phyloP scores from a whole-genome alignment of 30 jellyfish, hydroid and myxozoan genomes.

The Haliclystus octoradiatus region DNA sequence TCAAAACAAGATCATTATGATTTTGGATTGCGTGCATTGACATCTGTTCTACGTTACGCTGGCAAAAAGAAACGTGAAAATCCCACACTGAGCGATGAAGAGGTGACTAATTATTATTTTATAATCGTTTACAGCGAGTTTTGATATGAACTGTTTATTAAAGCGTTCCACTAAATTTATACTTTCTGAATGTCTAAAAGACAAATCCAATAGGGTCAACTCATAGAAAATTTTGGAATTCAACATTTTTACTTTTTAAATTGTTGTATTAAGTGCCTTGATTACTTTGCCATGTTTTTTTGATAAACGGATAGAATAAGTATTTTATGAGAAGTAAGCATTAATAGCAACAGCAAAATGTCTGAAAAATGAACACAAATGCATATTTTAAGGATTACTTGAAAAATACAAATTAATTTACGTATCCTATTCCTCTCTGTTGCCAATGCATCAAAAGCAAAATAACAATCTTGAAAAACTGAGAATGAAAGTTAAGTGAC shows the following conservation, averaged over 20 bases:
- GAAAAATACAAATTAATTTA: too few species aligned
- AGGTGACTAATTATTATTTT: slow-evolving; percentile 49
- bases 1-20: slow-evolving; percentile 99
- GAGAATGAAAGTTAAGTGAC: too few species aligned
- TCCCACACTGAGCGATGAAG: slow-evolving; percentile 93
- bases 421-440: slow-evolving; percentile 87
- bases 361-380: too few species aligned
- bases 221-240: neutral
- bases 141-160: neutral
- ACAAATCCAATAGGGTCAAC: too few species aligned
- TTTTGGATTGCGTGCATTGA: slow-evolving; percentile 96
- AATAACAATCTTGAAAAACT: too few species aligned
- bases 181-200: neutral
- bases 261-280: too few species aligned
- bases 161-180: neutral
- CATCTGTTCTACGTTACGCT: slow-evolving; percentile 95
- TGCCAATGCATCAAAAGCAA: slow-evolving; percentile 73
- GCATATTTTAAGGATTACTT: too few species aligned
- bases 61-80: slow-evolving; percentile 92
- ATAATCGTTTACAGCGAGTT: neutral
- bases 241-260: neutral
- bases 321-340: too few species aligned
- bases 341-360: too few species aligned
- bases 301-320: too few species aligned
- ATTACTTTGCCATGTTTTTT: too few species aligned